Evolutionary conservation across 1,140 invertebrate genomes (phyloP), one percentile per base, ranked within the genome.

Genomic region (Megalopta genalis): DNA sequence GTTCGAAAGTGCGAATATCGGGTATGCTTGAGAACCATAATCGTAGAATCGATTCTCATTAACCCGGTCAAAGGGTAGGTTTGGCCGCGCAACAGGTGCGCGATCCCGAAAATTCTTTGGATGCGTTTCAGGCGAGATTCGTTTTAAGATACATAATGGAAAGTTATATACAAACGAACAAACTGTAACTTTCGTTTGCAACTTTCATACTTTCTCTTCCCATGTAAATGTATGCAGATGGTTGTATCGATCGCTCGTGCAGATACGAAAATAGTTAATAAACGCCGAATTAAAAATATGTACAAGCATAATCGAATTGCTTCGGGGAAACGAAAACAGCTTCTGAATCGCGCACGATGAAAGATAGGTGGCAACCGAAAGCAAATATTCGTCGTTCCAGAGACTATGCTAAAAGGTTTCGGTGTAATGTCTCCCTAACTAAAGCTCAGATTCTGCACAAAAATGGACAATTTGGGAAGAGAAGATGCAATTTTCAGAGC

Each of bases 71-170:
- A 62, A 60, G 64, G 74, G 60, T 49, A 76, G n/a, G n/a, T n/a
- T 76, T 46, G 54, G 39, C 27, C 16, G 65, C 23, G 64, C 74
- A 76, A 76, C 74, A 76, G 65, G 74, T 76, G 74, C 74, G 65
- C n/a, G 64, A 69, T 69, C 21, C 42, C 27, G 14, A 69, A 77
- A 77, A 49, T 77, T 77, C 66, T 37, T 49, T 14, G 54, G 21
- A 16, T 49, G 69, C 39, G 25, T 69, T 77, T 60, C 27, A n/a
- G 46, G 49, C 46, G n/a, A 77, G 65, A 77, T 69, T 59, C 39
- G 25, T 25, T 42, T 37, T 69, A 37, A 62, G 37, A 62, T 77
- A 62, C 12, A 27, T 16, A 37, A 37, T 63, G 18, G 59, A 32
- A n/a, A 25, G 57, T 37, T 63, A 32, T 63, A 32, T 37, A 49